Evolutionary conservation across 2,888 invertebrate genomes (phyloP), one percentile per base, ranked within the genome.

Genomic region (Bellardia bayeri): DNA sequence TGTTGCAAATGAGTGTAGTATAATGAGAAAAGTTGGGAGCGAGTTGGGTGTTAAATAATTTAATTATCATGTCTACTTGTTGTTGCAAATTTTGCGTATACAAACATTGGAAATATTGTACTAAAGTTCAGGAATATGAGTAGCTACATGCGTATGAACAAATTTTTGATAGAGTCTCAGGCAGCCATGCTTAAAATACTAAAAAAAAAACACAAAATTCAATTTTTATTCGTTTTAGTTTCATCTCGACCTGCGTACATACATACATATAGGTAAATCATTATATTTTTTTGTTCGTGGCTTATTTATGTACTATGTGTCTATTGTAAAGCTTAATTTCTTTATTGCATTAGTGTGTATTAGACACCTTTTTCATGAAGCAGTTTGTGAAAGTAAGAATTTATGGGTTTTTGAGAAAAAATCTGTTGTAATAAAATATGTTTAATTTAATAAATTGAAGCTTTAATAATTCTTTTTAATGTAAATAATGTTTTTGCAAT

Each of bases 131-230:
- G 16, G n/a, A 3, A 30, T 66, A n/a, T 30, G 9, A 16, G 30
- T 49, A 7, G 6, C 9, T 13, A 64, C 9, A 33, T 33, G n/a
- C 16, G n/a, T 11, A 40, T 23, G 13, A 23, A 14, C 6, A 37
- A 66, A 81, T 78, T 76, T 75, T 68, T 56, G 66, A 58, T 64
- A 71, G 49, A 69, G 85, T 78, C 85, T 82, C 23, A 61, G 82
- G 74, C 69, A 82, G 82, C 74, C 69, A 82, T 86, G 86, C 74
- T 54, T 80, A 69, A 68, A 79, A 82, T 86, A 79, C 79, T 86
- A 74, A 72, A 56, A 74, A 16, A n/a, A 82, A 69, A 74, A 66
- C 16, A 45, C 40, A 76, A 68, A 82, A 80, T 71, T 80, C 51
- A 80, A 68, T 72, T 81, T 71, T 30, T 49, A 68, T 68, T 68